phyloP scores from a whole-genome alignment of 2,797 vertebrate species.

The Micropoecilia bifurca region DNA sequence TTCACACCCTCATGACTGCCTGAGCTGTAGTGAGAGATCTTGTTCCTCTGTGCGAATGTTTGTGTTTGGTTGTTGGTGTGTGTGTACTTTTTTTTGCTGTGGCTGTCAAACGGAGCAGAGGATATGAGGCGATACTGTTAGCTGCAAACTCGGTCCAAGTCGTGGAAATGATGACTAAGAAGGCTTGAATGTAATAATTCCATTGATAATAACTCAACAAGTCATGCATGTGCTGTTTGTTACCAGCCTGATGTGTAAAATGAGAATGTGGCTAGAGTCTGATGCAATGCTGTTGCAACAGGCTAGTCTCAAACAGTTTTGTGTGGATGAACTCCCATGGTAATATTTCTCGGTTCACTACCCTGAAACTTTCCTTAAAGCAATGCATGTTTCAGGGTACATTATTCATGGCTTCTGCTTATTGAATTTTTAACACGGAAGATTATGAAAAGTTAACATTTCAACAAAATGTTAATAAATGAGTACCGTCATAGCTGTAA shows the following conservation, averaged over 20 bases:
- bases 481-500: background rate
- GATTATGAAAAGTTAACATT: constrained; percentile 8
- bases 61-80: constrained; percentile 27
- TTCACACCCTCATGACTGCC: constrained; percentile 33
- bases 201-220: constrained; percentile 21
- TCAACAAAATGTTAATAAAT: constrained; percentile 8
- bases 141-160: constrained; percentile 34
- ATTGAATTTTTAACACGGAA: background rate
- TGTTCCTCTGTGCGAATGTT: constrained; percentile 25
- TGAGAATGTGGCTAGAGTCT: constrained; percentile 8
- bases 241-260: constrained; percentile 27
- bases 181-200: constrained; percentile 72
- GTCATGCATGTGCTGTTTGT: constrained; percentile 29
- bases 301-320: constrained; percentile 25
- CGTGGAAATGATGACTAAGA: constrained; percentile 48
- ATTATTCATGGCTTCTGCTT: constrained; percentile 1
- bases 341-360: constrained; percentile 12
- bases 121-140: constrained; percentile 26
- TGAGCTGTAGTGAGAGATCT: constrained; percentile 27
- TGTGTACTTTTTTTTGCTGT: constrained; percentile 22
- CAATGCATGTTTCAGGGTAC: constrained; percentile 3
- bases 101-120: constrained; percentile 41
- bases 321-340: constrained; percentile 27
- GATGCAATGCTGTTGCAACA: constrained; percentile 30
- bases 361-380: constrained; percentile 6